These are phyloP conservation scores for Orchestia grillus DNA, from an alignment of 1,140 invertebrate species.

Conservation along the genomic window DNA sequence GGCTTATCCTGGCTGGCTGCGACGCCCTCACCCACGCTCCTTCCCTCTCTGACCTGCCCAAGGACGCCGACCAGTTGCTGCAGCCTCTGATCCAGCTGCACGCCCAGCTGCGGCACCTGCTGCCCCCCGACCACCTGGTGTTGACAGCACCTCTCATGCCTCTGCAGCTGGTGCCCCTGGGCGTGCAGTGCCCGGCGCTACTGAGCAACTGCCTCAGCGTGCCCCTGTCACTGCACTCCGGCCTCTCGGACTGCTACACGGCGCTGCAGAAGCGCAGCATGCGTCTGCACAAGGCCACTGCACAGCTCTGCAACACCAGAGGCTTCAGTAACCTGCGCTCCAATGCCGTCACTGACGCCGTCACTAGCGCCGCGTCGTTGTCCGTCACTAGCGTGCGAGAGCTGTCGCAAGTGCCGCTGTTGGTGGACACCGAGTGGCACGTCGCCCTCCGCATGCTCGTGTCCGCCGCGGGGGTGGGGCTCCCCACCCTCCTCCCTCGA, in stretches of 20 bases:
- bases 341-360: background rate
- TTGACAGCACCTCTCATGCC: background rate
- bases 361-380: background rate
- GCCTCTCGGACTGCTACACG: conserved; percentile 2
- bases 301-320: background rate
- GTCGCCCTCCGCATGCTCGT: background rate
- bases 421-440: conserved; percentile 33
- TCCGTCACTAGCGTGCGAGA: background rate
- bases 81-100: conserved; percentile 1
- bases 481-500: background rate
- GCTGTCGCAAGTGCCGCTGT: background rate
- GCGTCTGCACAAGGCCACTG: background rate
- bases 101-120: conserved; percentile 3
- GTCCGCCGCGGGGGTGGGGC: background rate
- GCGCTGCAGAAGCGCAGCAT: background rate
- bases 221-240: background rate
- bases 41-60: background rate
- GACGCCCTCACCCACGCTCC: background rate
- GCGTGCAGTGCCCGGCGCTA: background rate
- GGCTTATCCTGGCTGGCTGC: background rate
- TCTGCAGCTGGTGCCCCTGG: background rate
- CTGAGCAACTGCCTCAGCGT: conserved; percentile 21
- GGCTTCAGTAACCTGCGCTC: background rate
- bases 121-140: background rate
- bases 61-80: background rate